Conservation (phyloP, 2,113 vertebrate genomes). For the Pterocles burchelli region DNA sequence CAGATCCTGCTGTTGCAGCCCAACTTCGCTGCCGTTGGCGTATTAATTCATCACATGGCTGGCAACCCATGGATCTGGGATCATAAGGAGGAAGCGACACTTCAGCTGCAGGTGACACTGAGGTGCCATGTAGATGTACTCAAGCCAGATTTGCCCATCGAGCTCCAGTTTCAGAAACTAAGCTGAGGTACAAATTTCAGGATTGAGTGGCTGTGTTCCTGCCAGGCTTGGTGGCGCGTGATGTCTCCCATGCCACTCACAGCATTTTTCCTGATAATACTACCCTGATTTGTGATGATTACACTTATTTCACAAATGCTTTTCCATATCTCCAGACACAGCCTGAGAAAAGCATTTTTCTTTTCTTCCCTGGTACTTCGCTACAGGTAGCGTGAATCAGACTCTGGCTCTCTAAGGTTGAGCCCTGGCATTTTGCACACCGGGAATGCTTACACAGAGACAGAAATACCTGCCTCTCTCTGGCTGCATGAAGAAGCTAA, state of each 20-base stretch:
- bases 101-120: neutral
- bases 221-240: neutral
- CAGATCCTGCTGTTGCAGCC: neutral
- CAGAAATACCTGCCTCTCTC: neutral
- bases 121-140: neutral
- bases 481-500: neutral
- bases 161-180: neutral
- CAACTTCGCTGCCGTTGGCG: neutral
- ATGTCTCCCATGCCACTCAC: neutral
- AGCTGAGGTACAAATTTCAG: neutral
- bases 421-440: neutral
- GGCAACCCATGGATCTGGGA: neutral
- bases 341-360: neutral
- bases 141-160: neutral
- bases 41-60: neutral
- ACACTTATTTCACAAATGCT: neutral
- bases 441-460: neutral
- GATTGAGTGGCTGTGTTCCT: neutral
- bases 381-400: neutral
- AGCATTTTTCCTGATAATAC: fast-evolving
- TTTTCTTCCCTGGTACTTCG: neutral
- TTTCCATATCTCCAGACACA: neutral
- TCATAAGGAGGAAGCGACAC: neutral
- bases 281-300: neutral
- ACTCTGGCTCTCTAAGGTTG: neutral